These are phyloP conservation scores for Cyaniris semiargus DNA, from an alignment of 2,888 invertebrate genomes.

Conservation along the genomic window DNA sequence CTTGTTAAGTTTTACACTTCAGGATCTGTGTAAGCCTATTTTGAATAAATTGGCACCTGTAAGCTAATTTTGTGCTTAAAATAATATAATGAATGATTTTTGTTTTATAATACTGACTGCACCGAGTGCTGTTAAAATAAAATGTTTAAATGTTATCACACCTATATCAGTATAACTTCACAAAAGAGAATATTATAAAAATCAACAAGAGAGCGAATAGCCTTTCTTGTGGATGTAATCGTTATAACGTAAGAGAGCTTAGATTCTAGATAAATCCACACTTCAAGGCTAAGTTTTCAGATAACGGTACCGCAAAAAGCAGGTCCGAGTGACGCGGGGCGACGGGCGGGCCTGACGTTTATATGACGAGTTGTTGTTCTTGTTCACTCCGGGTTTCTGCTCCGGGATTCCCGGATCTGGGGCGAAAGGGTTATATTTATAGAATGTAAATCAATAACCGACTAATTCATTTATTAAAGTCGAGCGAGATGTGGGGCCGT, in stretches of 20 bases:
- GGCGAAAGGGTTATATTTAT: background rate
- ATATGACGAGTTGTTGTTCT: conserved; percentile 3
- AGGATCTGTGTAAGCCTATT: background rate
- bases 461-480: background rate
- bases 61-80: no score
- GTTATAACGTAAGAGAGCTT: background rate
- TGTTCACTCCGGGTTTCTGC: background rate
- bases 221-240: no score
- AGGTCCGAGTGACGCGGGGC: background rate
- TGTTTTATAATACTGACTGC: no score
- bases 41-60: background rate
- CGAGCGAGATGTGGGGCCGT: background rate
- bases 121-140: no score
- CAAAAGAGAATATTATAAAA: no score
- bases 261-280: background rate
- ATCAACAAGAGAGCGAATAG: no score
- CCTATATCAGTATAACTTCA: no score
- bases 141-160: no score
- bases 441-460: conserved; percentile 12
- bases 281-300: background rate
- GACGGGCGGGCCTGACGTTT: conserved; percentile 1
- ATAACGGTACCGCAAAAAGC: background rate
- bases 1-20: background rate
- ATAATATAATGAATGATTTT: no score
- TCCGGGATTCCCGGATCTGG: background rate